A percentile compares a stretch with the other conserved stretches of the same genome.
phyloP scores from a whole-genome alignment of 2,113 vertebrate genomes.

The Okapia johnstoni region DNA sequence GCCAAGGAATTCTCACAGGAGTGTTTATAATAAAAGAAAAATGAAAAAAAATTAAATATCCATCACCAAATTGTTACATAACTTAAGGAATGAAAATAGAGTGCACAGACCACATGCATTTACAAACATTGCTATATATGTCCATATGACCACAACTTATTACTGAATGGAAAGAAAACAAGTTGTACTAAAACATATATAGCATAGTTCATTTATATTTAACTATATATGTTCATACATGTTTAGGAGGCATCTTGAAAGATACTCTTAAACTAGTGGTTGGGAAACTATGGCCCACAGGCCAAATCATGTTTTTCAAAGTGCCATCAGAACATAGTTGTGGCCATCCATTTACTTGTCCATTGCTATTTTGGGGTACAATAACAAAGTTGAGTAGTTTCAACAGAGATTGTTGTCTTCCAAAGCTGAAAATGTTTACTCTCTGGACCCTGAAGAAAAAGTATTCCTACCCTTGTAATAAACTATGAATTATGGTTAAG shows the following conservation, averaged over 20 bases:
- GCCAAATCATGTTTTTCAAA: not conserved
- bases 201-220: not conserved
- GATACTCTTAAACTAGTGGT: not conserved
- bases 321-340: not conserved
- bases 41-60: not conserved
- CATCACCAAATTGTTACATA: not conserved
- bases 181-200: not conserved
- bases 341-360: not conserved
- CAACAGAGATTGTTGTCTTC: not conserved
- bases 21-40: not conserved
- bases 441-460: not conserved
- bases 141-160: not conserved
- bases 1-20: not conserved
- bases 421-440: not conserved
- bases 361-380: not conserved
- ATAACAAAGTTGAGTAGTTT: not conserved
- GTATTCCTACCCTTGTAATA: not conserved
- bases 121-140: not conserved
- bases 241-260: not conserved
- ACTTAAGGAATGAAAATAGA: not conserved
- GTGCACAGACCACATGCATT: not conserved
- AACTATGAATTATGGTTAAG: not conserved
- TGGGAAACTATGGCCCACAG: not conserved
- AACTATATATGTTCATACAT: not conserved
- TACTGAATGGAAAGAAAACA: not conserved